Evolutionary conservation across 1,140 invertebrate species (phyloP).

Genomic region (Drosophila virilis): DNA sequence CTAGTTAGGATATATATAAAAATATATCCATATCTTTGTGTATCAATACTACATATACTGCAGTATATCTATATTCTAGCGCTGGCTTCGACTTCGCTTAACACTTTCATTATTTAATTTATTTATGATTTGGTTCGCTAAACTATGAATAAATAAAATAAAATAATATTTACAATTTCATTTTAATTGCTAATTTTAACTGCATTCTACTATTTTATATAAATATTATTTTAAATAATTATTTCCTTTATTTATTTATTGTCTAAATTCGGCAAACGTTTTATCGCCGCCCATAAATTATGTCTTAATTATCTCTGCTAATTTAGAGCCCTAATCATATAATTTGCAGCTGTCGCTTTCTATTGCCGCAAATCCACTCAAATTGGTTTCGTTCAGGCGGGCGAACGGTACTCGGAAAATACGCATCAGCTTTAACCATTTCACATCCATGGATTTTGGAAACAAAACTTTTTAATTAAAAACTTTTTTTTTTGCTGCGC

Average conservation of each 20-base stretch:
- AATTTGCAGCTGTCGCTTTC: conserved; percentile 29
- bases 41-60: too few relatives aligned
- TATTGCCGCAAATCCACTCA: conserved; percentile 20
- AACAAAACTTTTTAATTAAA: conserved; percentile 78
- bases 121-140: too few relatives aligned
- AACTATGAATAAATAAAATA: too few relatives aligned
- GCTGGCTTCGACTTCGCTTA: too few relatives aligned
- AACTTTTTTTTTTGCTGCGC: conserved; percentile 43
- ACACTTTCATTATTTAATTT: too few relatives aligned
- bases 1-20: too few relatives aligned
- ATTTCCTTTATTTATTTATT: background rate
- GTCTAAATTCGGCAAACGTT: background rate
- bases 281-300: conserved; percentile 16
- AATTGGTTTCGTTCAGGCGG: background rate
- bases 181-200: too few relatives aligned
- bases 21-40: too few relatives aligned
- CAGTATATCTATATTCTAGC: too few relatives aligned
- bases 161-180: too few relatives aligned
- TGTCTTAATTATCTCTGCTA: conserved; percentile 14
- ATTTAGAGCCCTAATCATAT: conserved; percentile 25
- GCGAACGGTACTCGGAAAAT: background rate
- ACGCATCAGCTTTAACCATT: conserved; percentile 29
- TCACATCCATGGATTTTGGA: conserved; percentile 47
- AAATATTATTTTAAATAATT: too few relatives aligned
- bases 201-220: too few relatives aligned